Conservation (phyloP, 1,140 invertebrate species). For the Pinna nobilis region DNA sequence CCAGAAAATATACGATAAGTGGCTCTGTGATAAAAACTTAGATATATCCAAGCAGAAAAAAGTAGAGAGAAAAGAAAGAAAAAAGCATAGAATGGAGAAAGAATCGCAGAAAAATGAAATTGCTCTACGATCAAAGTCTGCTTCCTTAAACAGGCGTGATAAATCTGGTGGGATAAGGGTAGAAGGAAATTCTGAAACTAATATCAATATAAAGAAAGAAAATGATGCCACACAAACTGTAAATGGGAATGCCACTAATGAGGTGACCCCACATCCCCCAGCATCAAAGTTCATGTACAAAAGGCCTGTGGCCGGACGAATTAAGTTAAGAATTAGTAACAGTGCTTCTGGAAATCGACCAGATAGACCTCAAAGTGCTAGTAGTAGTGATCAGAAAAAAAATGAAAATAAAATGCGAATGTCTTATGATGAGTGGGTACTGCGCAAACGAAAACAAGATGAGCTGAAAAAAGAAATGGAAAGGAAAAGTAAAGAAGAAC, state of each 20-base stretch:
- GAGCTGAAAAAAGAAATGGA: constrained; percentile 44
- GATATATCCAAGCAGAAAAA: constrained; percentile 28
- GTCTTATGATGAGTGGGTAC: constrained; percentile 66
- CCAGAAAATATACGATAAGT: constrained; percentile 51
- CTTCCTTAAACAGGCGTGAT: constrained; percentile 16
- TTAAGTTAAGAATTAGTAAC: constrained; percentile 54
- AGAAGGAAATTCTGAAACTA: constrained; percentile 14
- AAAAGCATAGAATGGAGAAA: constrained; percentile 17
- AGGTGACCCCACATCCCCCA: constrained; percentile 51
- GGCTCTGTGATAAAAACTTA: constrained; percentile 47
- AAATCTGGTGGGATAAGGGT: neutral
- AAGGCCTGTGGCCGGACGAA: constrained; percentile 60
- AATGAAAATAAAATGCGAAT: constrained; percentile 40
- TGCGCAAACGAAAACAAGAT: constrained; percentile 59
- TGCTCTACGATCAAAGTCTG: constrained; percentile 40
- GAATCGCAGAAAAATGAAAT: constrained; percentile 34
- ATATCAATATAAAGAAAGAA: constrained; percentile 7
- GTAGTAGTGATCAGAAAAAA: constrained; percentile 14
- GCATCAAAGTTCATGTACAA: constrained; percentile 66
- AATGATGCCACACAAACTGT: neutral
- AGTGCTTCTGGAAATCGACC: constrained; percentile 28
- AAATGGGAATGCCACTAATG: too few relatives aligned
- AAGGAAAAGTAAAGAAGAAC: constrained; percentile 49
- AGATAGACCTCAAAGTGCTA: constrained; percentile 42
- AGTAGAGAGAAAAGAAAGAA: constrained; percentile 31